Evolutionary conservation across 2,113 vertebrate genomes (phyloP), one percentile per base, ranked within the genome.

Genomic region (Dipodomys spectabilis): DNA sequence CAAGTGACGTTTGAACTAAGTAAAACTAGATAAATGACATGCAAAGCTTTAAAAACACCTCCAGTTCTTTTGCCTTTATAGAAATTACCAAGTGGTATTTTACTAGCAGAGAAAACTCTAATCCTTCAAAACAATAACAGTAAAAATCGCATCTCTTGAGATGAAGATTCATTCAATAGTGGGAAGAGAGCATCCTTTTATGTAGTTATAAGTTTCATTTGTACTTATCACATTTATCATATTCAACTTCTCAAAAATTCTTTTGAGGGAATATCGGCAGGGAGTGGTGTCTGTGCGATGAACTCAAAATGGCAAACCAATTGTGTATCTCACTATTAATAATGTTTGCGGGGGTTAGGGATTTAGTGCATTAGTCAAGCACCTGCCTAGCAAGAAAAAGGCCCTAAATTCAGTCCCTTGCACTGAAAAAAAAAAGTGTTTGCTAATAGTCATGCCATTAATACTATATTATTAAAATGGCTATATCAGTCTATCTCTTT

Each of bases 51-150:
- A 23, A 65, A 93, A 82, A 20, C 32, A 27, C 49, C 35, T 75
- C 45, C 53, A 74, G 3, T 81, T 73, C 53, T 82, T 90, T 92
- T 67, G 27, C 65, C 25, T 92, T 89, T 92, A 57, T 19, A 72
- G 78, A 82, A 77, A 81, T 72, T 35, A 67, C 68, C 73, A 27
- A 69, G 45, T 82, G 65, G 49, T 75, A 2, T 80, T 80, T 91
- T 88, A 44, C 16, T 57, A 44, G 62, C 12, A 81, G 62, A 92
- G 62, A 88, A 80, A 67, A 44, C 25, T 44, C 72, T 49, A 6
- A 23, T 90, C 49, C 15, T 60, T 67, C 30, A 90, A 32, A 78
- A 68, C 4, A 32, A 2, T 62, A 77, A 32, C 18, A 25, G 53
- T 91, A 77, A 71, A 82, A 60, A 82, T 45, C 39, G 45, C 6